Conservation (phyloP, 2,797 vertebrate genomes). For the Orientallactaga sibirica region DNA sequence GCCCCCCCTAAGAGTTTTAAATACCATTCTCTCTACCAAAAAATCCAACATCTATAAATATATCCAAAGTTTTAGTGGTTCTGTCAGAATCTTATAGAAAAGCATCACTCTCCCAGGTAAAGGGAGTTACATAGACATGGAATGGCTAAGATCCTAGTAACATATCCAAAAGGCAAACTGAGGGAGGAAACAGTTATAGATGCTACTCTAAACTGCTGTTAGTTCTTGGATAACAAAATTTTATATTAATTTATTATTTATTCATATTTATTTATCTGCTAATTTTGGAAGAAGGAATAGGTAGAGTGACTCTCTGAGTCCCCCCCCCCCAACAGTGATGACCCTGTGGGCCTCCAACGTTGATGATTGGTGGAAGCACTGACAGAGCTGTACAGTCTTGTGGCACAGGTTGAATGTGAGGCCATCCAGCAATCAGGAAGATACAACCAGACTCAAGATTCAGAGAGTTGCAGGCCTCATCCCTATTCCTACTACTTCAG, state of each 20-base stretch:
- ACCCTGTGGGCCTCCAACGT: background rate
- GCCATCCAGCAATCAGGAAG: background rate
- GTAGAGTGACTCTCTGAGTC: too few species aligned
- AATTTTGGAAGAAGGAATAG: background rate
- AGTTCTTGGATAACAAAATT: background rate
- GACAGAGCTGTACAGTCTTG: background rate
- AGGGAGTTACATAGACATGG: background rate
- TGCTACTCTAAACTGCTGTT: background rate
- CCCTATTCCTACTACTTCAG: too few species aligned
- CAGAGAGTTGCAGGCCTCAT: background rate
- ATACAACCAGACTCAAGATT: background rate
- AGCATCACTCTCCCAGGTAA: background rate
- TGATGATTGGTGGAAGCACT: background rate
- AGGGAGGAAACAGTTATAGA: background rate
- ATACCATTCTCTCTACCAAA: background rate
- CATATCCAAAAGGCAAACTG: background rate
- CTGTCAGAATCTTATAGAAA: background rate
- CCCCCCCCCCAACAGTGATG: too few species aligned
- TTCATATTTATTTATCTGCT: background rate
- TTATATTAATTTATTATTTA: background rate
- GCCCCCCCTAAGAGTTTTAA: background rate
- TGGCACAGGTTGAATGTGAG: background rate
- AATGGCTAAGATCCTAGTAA: background rate
- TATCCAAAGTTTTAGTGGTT: background rate
- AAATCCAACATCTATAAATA: too few species aligned